Evolutionary conservation across 2,888 invertebrate genomes (phyloP), one percentile per base, ranked within the genome.

Genomic region (Nycteola revayana): DNA sequence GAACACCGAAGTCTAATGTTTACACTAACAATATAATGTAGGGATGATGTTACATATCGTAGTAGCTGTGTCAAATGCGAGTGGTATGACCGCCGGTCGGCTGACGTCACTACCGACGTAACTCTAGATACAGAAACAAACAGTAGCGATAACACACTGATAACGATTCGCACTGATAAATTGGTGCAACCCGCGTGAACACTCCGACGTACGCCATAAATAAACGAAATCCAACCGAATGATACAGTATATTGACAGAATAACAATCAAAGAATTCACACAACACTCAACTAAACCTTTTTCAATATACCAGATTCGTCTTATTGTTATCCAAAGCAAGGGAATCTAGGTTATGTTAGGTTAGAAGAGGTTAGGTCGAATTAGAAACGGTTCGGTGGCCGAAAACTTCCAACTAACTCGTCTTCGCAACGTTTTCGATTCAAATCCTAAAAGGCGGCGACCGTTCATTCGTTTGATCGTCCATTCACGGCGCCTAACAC

Each of bases 101-200:
- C 43, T 80, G 78, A 83, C 80, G 81, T 81, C 80, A 75, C 45
- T 39, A 40, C 33, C 49, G 60, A 75, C 80, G 79, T 74, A 75
- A 74, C 67, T 60, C 62, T 63, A 75, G 75, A 78, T 78, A 80
- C 68, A 79, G 79, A 75, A 75, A 78, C 82, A 80, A 79, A 79
- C 82, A 80, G 82, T 75, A 75, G 82, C 75, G 84, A 83, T 84
- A 83, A 62, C 53, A 58, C 49, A 52, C 45, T 70, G 82, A 84
- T 83, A 81, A 81, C 66, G 67, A 67, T 74, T 71, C 75, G 75
- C 76, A 74, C 70, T 69, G 79, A 82, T 79, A 77, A 68, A 68
- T 54, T 57, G 65, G 63, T 75, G 75, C 77, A 71, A 64, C 61
- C 61, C 58, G 53, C 61, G 54, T 66, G 62, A 65, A 68, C 43